These are phyloP conservation scores for Vidua macroura DNA, from an alignment of 2,113 vertebrate genomes.

Conservation along the genomic window DNA sequence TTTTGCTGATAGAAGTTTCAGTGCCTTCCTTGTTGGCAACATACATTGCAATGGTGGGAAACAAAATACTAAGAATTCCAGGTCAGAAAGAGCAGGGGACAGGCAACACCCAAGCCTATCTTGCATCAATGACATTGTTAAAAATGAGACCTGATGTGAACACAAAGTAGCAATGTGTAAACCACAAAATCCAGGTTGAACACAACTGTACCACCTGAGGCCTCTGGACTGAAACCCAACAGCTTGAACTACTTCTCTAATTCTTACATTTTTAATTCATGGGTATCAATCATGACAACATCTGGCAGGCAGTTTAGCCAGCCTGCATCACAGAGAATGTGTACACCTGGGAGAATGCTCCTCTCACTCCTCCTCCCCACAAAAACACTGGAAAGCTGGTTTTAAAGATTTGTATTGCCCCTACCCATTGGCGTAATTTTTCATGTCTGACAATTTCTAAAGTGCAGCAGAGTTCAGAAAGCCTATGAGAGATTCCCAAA, in stretches of 20 bases:
- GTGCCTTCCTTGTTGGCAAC: neutral
- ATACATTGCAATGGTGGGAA: neutral
- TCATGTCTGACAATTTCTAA: constrained; percentile 49
- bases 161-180: neutral
- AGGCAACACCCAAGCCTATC: neutral
- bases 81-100: neutral
- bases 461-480: constrained; percentile 69
- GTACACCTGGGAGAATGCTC: neutral
- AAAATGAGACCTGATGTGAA: neutral
- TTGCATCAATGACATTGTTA: neutral
- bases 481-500: constrained; percentile 48
- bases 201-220: neutral
- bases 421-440: constrained; percentile 32
- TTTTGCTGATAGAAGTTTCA: neutral
- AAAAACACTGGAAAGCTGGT: neutral
- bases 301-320: neutral
- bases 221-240: constrained; percentile 15
- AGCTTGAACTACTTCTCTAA: neutral
- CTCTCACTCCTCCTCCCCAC: neutral
- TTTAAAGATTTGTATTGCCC: constrained; percentile 2
- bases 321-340: neutral
- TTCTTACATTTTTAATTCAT: neutral
- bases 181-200: neutral
- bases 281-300: neutral
- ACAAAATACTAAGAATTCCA: neutral